Conservation (phyloP, 2,888 invertebrate genomes). For the Leucophora obtusa region DNA sequence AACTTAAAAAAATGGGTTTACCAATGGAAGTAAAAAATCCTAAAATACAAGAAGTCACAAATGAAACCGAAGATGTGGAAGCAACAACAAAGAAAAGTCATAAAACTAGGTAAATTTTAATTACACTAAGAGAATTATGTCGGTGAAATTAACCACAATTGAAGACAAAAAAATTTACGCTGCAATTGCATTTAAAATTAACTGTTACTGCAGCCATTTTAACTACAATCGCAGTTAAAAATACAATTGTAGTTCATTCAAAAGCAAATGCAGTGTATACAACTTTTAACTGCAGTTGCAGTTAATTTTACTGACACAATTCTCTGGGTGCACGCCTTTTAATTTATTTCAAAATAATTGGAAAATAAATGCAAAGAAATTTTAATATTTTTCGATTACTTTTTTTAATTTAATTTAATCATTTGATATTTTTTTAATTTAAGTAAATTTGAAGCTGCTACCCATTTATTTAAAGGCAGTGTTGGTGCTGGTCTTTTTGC, state of each 20-base stretch:
- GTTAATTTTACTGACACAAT: too few species aligned
- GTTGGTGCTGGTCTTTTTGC: slow-evolving; percentile 97
- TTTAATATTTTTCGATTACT: not conserved
- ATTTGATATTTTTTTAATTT: not conserved
- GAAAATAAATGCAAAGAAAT: not conserved
- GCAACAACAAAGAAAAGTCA: slow-evolving; percentile 66
- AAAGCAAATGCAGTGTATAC: too few species aligned
- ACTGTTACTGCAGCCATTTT: too few species aligned
- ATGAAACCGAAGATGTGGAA: slow-evolving; percentile 53
- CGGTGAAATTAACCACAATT: too few species aligned
- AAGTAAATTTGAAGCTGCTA: slow-evolving; percentile 91
- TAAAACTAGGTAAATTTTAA: slow-evolving; percentile 65
- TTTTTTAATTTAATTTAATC: too few species aligned
- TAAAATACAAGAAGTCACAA: slow-evolving; percentile 22
- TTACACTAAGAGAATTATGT: not conserved
- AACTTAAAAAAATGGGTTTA: not conserved
- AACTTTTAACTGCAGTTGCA: too few species aligned
- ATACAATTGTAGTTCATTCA: too few species aligned
- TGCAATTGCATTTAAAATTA: too few species aligned
- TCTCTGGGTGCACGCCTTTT: too few species aligned
- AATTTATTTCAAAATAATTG: too few species aligned
- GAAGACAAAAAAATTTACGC: too few species aligned
- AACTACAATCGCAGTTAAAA: too few species aligned
- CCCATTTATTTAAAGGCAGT: slow-evolving; percentile 96
- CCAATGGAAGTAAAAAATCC: slow-evolving; percentile 11